Conservation (phyloP, 2,113 vertebrate species). For the Cavia porcellus region DNA sequence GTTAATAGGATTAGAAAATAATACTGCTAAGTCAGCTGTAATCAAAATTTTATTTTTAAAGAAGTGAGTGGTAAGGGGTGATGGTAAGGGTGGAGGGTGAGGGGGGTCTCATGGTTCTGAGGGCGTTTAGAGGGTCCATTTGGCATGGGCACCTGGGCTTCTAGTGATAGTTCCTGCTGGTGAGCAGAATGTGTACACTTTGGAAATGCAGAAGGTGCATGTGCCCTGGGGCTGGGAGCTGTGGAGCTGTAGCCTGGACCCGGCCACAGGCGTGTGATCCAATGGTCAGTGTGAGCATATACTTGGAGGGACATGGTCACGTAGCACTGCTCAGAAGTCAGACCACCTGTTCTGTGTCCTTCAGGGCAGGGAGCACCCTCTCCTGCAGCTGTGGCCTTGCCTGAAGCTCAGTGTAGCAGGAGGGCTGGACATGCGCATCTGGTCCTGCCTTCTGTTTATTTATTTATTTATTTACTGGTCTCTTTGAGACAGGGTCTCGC, state of each 20-base stretch:
- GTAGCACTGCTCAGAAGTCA: background rate
- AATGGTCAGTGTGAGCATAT: background rate
- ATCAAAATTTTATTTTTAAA: constrained; percentile 10
- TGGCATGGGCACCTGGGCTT: no score
- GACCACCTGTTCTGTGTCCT: background rate
- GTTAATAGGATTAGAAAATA: constrained; percentile 59
- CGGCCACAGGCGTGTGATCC: no score
- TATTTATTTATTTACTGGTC: no score
- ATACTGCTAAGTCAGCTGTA: constrained; percentile 59
- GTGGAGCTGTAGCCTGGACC: background rate
- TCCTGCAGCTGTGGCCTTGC: background rate
- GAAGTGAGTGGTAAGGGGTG: no score
- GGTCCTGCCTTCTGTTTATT: background rate
- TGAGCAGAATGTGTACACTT: background rate
- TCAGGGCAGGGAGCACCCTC: background rate
- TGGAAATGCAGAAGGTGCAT: background rate
- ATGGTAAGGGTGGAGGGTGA: no score
- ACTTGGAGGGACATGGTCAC: no score
- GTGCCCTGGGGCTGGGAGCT: no score
- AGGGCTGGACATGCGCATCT: background rate
- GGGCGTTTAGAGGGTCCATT: background rate
- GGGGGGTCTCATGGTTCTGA: no score
- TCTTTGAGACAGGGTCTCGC: no score
- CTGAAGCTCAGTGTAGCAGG: background rate
- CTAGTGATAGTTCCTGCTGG: background rate